Evolutionary conservation across 1,140 invertebrate genomes (phyloP).

Genomic region (Drosophila tsacasi): DNA sequence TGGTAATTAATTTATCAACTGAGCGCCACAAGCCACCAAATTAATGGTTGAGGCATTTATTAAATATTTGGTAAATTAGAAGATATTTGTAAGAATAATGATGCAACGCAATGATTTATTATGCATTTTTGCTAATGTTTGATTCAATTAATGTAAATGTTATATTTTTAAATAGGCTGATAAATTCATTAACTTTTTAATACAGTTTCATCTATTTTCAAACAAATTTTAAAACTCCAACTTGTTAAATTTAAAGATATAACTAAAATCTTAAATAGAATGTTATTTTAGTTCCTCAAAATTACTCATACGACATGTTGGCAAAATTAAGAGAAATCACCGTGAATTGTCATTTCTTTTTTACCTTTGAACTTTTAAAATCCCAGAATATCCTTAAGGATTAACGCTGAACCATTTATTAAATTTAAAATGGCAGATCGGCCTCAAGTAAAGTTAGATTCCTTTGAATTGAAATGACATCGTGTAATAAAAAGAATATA

Average conservation of each 20-base stretch:
- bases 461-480: background rate
- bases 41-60: background rate
- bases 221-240: background rate
- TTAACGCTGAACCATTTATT: background rate
- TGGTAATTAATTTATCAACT: slow-evolving; percentile 8
- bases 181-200: no score
- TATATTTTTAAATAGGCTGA: no score
- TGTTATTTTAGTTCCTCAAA: background rate
- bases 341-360: background rate
- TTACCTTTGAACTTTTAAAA: background rate
- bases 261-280: background rate
- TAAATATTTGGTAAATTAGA: background rate
- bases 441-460: background rate
- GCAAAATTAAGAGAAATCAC: no score
- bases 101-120: background rate
- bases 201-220: background rate
- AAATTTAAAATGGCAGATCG: slow-evolving; percentile 4
- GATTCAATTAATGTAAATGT: no score
- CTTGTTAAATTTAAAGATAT: accelerated
- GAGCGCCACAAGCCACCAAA: background rate
- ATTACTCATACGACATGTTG: slow-evolving; percentile 4
- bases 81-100: background rate
- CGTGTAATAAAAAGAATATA: slow-evolving; percentile 6
- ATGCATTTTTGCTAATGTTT: background rate
- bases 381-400: background rate